Evolutionary conservation across 2,113 vertebrate species (phyloP).

Genomic region (Lipotes vexillifer): DNA sequence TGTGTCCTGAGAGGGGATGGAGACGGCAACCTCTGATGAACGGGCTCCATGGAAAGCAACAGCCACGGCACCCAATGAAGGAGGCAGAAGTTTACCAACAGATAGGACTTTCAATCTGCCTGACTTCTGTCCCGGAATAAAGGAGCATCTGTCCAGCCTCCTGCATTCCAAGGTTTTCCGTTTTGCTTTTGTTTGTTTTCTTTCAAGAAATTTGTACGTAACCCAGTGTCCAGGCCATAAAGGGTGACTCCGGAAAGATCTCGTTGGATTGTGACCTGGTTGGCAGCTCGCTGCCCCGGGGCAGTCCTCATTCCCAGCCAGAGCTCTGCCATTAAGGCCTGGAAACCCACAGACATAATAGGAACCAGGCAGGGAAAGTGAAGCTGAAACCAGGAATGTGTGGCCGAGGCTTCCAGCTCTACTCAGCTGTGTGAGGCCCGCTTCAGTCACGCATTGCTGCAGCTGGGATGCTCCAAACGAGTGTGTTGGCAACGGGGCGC

Average conservation of each 20-base stretch:
- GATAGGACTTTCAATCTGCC: constrained; percentile 65
- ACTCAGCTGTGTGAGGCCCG: constrained; percentile 80
- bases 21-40: accelerated
- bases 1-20: accelerated
- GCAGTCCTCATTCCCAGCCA: constrained; percentile 78
- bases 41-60: constrained; percentile 44
- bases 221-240: constrained; percentile 52
- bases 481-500: constrained; percentile 42
- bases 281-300: constrained; percentile 76
- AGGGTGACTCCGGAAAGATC: constrained; percentile 66
- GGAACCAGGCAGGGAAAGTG: constrained; percentile 88
- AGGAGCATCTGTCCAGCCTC: constrained; percentile 65
- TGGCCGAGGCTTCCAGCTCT: constrained; percentile 69
- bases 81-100: constrained; percentile 74
- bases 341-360: constrained; percentile 86
- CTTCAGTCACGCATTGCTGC: constrained; percentile 74
- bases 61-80: constrained; percentile 64
- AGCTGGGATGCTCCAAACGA: constrained; percentile 68
- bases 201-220: constrained; percentile 71
- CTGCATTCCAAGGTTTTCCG: constrained; percentile 67
- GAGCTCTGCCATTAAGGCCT: constrained; percentile 75
- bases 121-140: constrained; percentile 74
- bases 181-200: constrained; percentile 33
- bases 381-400: constrained; percentile 85
- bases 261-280: constrained; percentile 74